Evolutionary conservation across 2,113 vertebrate species (phyloP).

Genomic region (Cercopithecus mona): DNA sequence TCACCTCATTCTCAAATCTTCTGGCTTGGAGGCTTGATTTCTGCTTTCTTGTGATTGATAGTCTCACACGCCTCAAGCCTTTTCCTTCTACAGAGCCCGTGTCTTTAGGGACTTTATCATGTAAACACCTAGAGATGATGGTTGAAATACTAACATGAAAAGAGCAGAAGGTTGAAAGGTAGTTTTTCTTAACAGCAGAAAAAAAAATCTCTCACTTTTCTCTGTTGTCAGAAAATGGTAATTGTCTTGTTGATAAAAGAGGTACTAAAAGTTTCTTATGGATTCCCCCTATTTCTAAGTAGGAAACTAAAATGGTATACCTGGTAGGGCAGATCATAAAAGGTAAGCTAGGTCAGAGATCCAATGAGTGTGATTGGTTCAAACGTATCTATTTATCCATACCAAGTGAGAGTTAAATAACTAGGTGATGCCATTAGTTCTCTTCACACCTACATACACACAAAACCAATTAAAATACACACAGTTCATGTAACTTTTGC

Average conservation of each 20-base stretch:
- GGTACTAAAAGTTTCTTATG: not conserved
- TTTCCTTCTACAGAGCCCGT: not conserved
- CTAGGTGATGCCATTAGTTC: too few relatives aligned
- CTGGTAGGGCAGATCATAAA: not conserved
- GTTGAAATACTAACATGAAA: not conserved
- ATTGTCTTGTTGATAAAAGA: not conserved
- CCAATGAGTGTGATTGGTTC: not conserved
- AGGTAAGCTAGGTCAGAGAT: not conserved
- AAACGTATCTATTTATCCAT: not conserved
- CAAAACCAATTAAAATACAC: not conserved
- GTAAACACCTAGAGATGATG: not conserved
- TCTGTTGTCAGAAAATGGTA: not conserved
- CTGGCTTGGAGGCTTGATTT: not conserved
- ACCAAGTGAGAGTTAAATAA: not conserved
- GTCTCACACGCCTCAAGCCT: not conserved
- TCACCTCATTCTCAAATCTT: not conserved
- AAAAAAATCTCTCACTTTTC: not conserved
- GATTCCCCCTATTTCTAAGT: not conserved
- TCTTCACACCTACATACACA: not conserved
- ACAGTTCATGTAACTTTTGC: not conserved
- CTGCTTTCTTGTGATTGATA: not conserved
- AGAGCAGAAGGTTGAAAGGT: not conserved
- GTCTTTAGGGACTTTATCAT: not conserved
- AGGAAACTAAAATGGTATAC: not conserved
- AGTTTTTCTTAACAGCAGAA: not conserved